Percentiles rank a stretch among this genome's conserved stretches.
These are phyloP conservation scores for Corythornis vintsioides DNA, from an alignment of 2,113 vertebrate species.

Conservation along the genomic window DNA sequence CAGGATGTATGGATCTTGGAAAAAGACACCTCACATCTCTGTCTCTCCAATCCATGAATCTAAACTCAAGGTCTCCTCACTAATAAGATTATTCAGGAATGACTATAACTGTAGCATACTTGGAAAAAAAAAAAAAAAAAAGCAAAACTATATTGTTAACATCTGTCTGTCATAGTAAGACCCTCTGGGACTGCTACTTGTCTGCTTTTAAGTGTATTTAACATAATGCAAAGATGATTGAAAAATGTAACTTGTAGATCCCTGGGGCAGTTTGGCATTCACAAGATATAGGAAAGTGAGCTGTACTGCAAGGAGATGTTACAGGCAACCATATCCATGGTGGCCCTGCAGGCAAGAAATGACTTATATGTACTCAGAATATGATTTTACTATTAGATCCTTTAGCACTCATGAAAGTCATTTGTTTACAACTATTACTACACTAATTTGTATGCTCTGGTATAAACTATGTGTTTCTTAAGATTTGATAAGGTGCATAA, in stretches of 20 bases:
- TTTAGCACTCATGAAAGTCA: not conserved
- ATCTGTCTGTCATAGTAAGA: not conserved
- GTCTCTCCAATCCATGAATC: not conserved
- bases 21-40: not conserved
- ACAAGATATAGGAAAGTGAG: not conserved
- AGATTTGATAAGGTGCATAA: not conserved
- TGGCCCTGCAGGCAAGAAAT: not conserved
- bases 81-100: constrained; percentile 30
- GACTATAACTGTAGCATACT: not conserved
- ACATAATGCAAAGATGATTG: constrained; percentile 59
- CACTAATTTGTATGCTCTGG: not conserved
- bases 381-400: not conserved
- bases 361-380: not conserved
- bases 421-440: not conserved
- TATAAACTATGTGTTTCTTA: not conserved
- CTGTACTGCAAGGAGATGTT: not conserved
- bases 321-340: not conserved
- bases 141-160: constrained; percentile 27
- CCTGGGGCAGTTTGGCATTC: constrained; percentile 27
- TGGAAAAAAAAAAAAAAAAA: not conserved
- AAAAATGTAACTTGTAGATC: constrained; percentile 38
- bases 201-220: constrained; percentile 58
- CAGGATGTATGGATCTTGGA: not conserved
- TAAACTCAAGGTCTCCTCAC: not conserved
- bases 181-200: constrained; percentile 31